Evolutionary conservation across 2,113 vertebrate species (phyloP), one percentile per base, ranked within the genome.

Genomic region (Eulemur macaco): DNA sequence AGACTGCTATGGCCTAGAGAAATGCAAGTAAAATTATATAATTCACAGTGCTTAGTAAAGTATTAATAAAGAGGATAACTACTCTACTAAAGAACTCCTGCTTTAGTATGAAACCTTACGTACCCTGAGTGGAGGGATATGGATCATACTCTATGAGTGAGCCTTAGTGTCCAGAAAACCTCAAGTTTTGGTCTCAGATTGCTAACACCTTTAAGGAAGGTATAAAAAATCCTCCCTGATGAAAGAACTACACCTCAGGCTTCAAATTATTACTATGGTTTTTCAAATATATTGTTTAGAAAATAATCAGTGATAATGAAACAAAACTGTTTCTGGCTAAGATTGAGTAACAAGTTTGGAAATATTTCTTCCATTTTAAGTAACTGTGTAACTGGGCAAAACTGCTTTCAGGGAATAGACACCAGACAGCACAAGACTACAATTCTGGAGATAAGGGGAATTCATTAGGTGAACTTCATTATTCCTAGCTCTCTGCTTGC

Each of bases 251-350:
- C 69, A 90, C 17, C 37, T 76, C 71, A 92, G 76, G n/a, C 34
- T 71, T 96, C 27, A 91, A 84, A 81, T 80, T 71, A 97, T n/a
- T 85, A 80, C 47, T 93, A 31, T 63, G 60, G 54, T 73, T 81
- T 94, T 95, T 66, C 80, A 92, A 91, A 77, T 76, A 86, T 37
- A 83, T 73, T 56, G 23, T 42, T 89, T 83, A 91, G 50, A 47
- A 95, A 95, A 78, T 17, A 85, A 81, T 68, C 71, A 45, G n/a
- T 50, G 83, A 86, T 69, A 86, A 93, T 78, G n/a, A 94, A 60
- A 73, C 27, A 89, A 88, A 93, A 82, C 25, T 58, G 12, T 87
- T 86, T 80, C 42, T 73, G 42, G 74, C 69, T 34, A 88, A 64
- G 29, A 84, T 17, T 69, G 45, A 94, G 8, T 66, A 96, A 85